Conservation (phyloP, 2,113 vertebrate species). For the Piprites chloris region DNA sequence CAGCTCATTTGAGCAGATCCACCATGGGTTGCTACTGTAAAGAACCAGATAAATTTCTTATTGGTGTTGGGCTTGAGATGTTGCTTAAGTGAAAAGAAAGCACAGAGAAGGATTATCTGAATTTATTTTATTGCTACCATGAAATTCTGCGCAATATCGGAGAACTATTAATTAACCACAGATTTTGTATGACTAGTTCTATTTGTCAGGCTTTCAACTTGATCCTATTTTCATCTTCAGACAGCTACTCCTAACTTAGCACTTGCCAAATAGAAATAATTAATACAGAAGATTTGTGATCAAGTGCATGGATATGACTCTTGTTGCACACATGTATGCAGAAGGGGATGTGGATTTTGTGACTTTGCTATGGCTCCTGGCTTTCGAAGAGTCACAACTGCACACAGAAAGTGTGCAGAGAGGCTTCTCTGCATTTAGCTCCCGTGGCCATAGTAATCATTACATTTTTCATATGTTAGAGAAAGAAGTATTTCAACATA, state of each 20-base stretch:
- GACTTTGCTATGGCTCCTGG: accelerated
- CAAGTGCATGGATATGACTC: not conserved
- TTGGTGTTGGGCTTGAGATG: not conserved
- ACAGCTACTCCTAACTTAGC: not conserved
- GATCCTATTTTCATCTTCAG: not conserved
- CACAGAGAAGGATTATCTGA: not conserved
- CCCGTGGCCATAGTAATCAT: accelerated
- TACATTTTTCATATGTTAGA: not conserved
- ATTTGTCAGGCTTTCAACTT: not conserved
- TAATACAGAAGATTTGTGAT: not conserved
- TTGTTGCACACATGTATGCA: not conserved
- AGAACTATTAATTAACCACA: not conserved
- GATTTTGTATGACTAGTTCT: not conserved
- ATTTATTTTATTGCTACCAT: not conserved
- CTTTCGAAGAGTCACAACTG: not conserved
- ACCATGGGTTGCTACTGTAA: not conserved
- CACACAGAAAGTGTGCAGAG: not conserved
- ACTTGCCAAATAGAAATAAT: not conserved
- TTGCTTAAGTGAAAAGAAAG: not conserved
- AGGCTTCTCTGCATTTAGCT: not conserved
- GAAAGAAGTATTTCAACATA: not conserved
- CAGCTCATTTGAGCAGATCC: not conserved
- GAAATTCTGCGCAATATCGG: not conserved
- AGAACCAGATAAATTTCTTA: not conserved
- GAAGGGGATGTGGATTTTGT: not conserved